Conservation (phyloP, 35 echinoderm and acorn worm genomes). For the Stichopus chloronotus region DNA sequence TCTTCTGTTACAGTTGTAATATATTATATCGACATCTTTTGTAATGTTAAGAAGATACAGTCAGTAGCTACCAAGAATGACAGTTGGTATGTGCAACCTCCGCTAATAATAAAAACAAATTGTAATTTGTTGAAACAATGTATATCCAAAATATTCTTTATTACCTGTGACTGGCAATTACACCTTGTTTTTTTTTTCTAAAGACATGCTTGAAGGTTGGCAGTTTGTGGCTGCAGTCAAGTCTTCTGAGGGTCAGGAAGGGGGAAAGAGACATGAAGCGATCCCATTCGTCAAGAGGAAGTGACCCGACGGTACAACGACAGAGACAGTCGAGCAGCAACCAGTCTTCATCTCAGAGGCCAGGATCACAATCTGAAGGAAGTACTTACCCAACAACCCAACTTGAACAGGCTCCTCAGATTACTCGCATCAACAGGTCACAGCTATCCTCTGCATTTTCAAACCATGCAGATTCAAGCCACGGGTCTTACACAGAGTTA, state of each 20-base stretch:
- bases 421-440: slow-evolving; percentile 22
- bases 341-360: background rate
- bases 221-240: background rate
- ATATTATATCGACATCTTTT: too few species aligned
- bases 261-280: slow-evolving; percentile 13
- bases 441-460: background rate
- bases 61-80: too few species aligned
- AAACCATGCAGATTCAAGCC: background rate
- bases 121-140: too few species aligned
- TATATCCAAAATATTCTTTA: too few species aligned
- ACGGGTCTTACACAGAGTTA: background rate
- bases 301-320: background rate
- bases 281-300: background rate
- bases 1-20: too few species aligned
- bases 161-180: too few species aligned
- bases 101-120: too few species aligned
- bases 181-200: background rate
- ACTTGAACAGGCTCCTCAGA: background rate
- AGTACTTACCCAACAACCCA: background rate
- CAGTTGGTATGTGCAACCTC: too few species aligned
- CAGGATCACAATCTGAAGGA: background rate
- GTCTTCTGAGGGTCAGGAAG: background rate
- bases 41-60: too few species aligned
- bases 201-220: slow-evolving; percentile 16
- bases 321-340: background rate